Percentiles rank a stretch among this genome's conserved stretches.
These are phyloP conservation scores for Saturnia japonica DNA, from an alignment of 2,888 invertebrate genomes.

Conservation along the genomic window DNA sequence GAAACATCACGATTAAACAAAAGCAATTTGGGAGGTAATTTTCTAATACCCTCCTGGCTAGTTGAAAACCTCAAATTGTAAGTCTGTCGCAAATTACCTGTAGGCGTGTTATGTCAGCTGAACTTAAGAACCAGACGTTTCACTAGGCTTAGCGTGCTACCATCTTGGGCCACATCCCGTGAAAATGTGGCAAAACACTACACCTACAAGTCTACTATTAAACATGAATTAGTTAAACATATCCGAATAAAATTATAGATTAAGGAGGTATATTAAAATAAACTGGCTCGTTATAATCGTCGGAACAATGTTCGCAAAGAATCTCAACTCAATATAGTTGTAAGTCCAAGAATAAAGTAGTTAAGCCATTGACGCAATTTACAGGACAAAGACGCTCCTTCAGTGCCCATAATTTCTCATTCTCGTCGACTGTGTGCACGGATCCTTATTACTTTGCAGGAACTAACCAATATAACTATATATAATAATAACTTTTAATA, in stretches of 20 bases:
- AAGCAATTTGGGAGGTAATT: too few relatives aligned
- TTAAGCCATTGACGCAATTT: constrained; percentile 25
- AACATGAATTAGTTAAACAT: background rate
- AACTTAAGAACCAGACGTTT: too few relatives aligned
- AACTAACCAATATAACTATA: background rate
- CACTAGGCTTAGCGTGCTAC: too few relatives aligned
- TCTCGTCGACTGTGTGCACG: constrained; percentile 12
- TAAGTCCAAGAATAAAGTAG: constrained; percentile 26
- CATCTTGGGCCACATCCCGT: too few relatives aligned
- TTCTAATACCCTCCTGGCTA: too few relatives aligned
- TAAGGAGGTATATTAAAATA: background rate
- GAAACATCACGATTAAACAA: too few relatives aligned
- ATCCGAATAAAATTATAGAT: background rate
- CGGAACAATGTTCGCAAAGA: background rate
- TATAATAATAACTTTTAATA: too few relatives aligned
- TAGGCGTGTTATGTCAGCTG: too few relatives aligned
- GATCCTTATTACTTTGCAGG: background rate
- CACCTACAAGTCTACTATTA: too few relatives aligned
- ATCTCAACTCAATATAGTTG: background rate
- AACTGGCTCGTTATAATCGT: background rate
- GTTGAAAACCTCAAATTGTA: too few relatives aligned
- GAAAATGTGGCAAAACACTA: too few relatives aligned
- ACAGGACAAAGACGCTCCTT: constrained; percentile 22
- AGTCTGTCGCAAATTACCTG: too few relatives aligned
- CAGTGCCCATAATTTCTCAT: constrained; percentile 24